phyloP scores from a whole-genome alignment of 1,140 invertebrate species.

The Drosophila repleta region DNA sequence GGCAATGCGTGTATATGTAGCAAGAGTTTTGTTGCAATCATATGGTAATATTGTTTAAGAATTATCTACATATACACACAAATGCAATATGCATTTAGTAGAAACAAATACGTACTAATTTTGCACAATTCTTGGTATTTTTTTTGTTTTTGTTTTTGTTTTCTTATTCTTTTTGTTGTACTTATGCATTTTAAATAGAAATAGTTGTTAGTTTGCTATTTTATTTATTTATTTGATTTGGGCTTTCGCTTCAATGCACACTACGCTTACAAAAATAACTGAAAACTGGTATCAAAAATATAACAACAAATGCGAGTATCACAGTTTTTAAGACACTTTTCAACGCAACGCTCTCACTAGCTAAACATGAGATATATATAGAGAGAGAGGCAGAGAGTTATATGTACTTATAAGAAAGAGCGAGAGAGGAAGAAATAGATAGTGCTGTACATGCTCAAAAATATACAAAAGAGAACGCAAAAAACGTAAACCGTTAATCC shows the following conservation, averaged over 20 bases:
- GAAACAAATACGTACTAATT: conserved; percentile 80
- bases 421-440: conserved; percentile 53
- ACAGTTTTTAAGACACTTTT: conserved; percentile 70
- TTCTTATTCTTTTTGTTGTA: conserved; percentile 54
- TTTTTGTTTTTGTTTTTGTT: conserved; percentile 52
- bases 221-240: conserved; percentile 81
- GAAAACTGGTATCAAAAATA: conserved; percentile 16
- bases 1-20: conserved; percentile 64
- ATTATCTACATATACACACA: conserved; percentile 68
- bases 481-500: conserved; percentile 56
- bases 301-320: conserved; percentile 66
- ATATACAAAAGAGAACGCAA: conserved; percentile 68
- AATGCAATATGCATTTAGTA: conserved; percentile 75
- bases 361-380: conserved; percentile 72
- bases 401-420: conserved; percentile 42
- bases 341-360: conserved; percentile 72
- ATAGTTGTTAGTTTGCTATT: conserved; percentile 77
- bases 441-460: conserved; percentile 76
- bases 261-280: conserved; percentile 71
- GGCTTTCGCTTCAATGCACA: conserved; percentile 77
- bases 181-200: conserved; percentile 75
- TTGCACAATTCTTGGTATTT: conserved; percentile 57
- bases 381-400: conserved; percentile 32
- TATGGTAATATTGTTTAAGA: conserved; percentile 28
- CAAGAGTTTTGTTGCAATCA: conserved; percentile 20